Base-by-base conservation (phyloP, 2,888 invertebrate genomes). In the Crematogaster levior region DNA sequence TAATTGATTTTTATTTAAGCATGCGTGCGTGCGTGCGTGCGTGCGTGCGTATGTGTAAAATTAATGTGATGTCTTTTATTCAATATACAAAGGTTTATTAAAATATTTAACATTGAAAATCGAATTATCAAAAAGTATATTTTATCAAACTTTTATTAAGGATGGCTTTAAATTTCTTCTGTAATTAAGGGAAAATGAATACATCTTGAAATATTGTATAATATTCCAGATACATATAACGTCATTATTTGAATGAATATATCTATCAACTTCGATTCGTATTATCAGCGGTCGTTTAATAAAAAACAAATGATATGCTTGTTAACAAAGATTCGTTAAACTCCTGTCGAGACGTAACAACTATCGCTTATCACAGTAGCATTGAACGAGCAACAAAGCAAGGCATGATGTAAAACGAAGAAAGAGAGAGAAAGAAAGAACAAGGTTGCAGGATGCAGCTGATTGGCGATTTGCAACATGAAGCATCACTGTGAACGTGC, bases 401-500 rank as follows among this genome's bases (percentile, higher is more conserved):
- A 58, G 24, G 40, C 15, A 27, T 7, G 80, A 80, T 83, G 56
- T 27, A 73, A 46, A 77, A 12, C 6, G 30, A 56, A 74, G 34
- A 56, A 65, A 21, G 53, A 68, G 34, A 61, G 53, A 53, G 79
- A 83, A 70, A 84, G 65, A 58, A 79, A 37, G 43, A 89, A 91
- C 85, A 90, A 88, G 91, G 90, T 86, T 91, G 90, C 90, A 91
- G 91, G 91, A 92, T 90, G 90, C 90, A 84, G 87, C 84, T 89
- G 91, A 92, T 91, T 91, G 91, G 85, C 82, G 84, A 90, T 90
- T 87, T 82, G 83, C 82, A 56, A 80, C 82, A 48, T 85, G 34
- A 83, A 72, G 37, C 70, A 79, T 70, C 63, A 63, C 60, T 63
- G 48, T 40, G 73, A 66, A 61, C 18, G 37, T 80, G 74, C 70